Percentiles rank a stretch among this genome's conserved stretches.
These are phyloP conservation scores for Neotoxoptera formosana DNA, from an alignment of 1,140 invertebrate species.

Conservation along the genomic window DNA sequence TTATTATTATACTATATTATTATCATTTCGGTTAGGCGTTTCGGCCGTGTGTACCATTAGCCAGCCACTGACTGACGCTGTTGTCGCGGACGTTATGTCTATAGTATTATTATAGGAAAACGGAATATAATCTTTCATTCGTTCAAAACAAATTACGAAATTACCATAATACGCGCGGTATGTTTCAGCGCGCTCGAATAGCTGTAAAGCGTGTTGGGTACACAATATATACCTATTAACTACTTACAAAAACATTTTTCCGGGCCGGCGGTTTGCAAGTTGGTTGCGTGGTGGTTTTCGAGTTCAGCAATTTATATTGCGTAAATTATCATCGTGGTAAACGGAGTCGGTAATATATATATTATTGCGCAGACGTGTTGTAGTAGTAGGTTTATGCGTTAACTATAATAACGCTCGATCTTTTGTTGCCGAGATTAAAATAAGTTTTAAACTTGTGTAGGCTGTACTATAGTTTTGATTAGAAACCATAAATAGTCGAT, in stretches of 20 bases:
- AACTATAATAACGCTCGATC: not conserved
- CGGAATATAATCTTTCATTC: conserved; percentile 6
- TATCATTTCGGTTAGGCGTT: not conserved
- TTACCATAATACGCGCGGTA: not conserved
- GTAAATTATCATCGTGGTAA: not conserved
- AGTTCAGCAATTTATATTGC: not conserved
- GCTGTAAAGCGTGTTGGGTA: conserved; percentile 1
- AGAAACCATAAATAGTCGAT: not conserved
- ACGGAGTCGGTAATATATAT: not conserved
- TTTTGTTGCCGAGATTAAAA: not conserved
- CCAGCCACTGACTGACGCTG: not conserved
- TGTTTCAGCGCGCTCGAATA: not conserved
- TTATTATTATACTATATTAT: conserved; percentile 21
- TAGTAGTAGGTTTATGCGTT: not conserved
- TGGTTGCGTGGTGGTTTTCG: not conserved
- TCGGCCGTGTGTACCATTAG: not conserved
- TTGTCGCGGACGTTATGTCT: not conserved
- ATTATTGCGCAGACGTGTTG: not conserved
- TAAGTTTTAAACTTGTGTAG: not conserved
- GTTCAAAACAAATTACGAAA: conserved; percentile 2
- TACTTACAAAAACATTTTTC: not conserved
- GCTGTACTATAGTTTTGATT: not conserved
- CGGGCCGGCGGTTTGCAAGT: too few relatives aligned
- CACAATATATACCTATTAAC: not conserved
- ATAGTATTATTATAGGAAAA: not conserved